Evolutionary conservation across 2,113 vertebrate genomes (phyloP).

Genomic region (Calypte anna): DNA sequence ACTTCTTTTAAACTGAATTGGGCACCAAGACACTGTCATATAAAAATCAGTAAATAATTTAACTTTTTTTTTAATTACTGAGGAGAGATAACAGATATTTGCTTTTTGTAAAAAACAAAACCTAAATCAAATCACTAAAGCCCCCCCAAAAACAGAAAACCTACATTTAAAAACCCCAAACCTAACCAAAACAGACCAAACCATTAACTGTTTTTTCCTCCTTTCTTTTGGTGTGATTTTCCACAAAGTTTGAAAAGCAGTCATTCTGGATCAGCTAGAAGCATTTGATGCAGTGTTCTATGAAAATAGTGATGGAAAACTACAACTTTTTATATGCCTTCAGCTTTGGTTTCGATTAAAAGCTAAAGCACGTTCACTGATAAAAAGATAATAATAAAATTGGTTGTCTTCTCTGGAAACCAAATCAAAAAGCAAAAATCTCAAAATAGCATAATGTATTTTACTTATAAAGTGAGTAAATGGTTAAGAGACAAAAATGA

Average conservation of each 20-base stretch:
- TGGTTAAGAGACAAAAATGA: neutral
- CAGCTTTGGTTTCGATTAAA: neutral
- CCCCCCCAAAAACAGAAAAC: neutral
- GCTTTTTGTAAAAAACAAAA: neutral
- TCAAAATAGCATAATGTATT: fast-evolving
- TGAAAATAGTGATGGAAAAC: neutral
- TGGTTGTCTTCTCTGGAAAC: neutral
- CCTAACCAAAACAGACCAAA: no score
- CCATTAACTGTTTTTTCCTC: no score
- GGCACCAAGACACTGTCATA: neutral
- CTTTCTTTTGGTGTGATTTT: neutral
- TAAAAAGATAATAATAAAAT: neutral
- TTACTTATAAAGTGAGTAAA: neutral
- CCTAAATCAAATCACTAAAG: no score
- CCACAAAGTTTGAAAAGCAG: neutral
- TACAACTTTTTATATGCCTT: neutral
- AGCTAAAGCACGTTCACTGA: neutral
- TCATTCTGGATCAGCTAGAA: neutral
- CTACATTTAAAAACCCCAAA: no score
- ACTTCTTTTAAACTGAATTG: neutral
- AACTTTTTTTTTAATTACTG: neutral
- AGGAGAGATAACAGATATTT: neutral
- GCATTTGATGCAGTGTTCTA: neutral
- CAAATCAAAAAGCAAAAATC: neutral
- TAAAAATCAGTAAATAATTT: neutral